Percentiles rank a stretch among this genome's conserved stretches.
phyloP scores from a whole-genome alignment of 2,888 invertebrate species.

The Limnephilus lunatus region DNA sequence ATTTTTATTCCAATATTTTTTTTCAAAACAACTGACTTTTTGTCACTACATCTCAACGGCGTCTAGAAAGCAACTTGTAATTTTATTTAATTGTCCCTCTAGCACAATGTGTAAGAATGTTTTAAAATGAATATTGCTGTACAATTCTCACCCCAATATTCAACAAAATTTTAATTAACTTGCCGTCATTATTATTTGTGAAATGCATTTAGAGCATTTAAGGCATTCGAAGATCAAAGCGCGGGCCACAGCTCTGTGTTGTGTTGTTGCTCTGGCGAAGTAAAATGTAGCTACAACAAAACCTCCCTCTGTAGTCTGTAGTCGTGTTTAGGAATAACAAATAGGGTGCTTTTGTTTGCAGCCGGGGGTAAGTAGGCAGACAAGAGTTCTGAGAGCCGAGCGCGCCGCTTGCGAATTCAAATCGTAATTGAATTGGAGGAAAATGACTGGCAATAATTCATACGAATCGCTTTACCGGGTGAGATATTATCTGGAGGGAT shows the following conservation, averaged over 20 bases:
- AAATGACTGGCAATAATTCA: slow-evolving; percentile 44
- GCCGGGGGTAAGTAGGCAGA: slow-evolving; percentile 26
- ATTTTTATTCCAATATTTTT: too few species aligned
- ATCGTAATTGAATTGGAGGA: slow-evolving; percentile 47
- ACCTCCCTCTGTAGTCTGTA: slow-evolving; percentile 18
- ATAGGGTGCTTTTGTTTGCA: slow-evolving; percentile 47
- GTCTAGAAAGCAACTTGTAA: too few species aligned
- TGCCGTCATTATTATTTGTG: neutral
- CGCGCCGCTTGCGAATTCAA: slow-evolving; percentile 27
- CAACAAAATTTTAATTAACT: neutral
- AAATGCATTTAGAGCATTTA: slow-evolving; percentile 41
- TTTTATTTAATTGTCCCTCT: too few species aligned
- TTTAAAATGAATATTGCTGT: too few species aligned
- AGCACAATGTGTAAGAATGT: too few species aligned
- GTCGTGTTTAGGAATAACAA: slow-evolving; percentile 55
- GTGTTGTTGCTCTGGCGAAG: slow-evolving; percentile 8
- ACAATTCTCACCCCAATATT: neutral
- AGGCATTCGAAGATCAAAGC: slow-evolving; percentile 44
- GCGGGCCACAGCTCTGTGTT: neutral
- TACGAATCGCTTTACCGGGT: slow-evolving; percentile 21
- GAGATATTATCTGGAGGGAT: slow-evolving; percentile 31
- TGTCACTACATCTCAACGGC: too few species aligned
- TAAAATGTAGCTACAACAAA: slow-evolving; percentile 14
- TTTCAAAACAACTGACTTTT: too few species aligned
- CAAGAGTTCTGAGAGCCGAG: slow-evolving; percentile 34